Evolutionary conservation across 2,888 invertebrate genomes (phyloP), one percentile per base, ranked within the genome.

Genomic region (Philaethria dido): DNA sequence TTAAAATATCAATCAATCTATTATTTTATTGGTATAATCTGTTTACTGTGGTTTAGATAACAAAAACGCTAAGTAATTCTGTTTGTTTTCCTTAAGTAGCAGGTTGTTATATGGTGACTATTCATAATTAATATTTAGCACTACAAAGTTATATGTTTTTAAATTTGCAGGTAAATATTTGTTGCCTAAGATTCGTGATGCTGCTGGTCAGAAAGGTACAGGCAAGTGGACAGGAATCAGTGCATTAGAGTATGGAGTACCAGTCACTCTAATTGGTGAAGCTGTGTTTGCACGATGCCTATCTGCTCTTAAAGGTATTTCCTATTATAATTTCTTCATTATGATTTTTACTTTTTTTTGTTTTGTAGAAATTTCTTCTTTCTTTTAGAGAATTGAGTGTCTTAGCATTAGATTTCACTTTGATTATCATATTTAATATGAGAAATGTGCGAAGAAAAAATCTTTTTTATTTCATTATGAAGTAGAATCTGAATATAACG

Each of bases 221-320:
- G 99, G 99, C 65, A 99, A 99, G 87, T 99, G 99, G 99, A 99
- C 99, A 0, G 99, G 98, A 0, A 98, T 99, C 75, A 95, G 98
- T 3, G 98, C 99, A 0, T 91, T 99, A 25, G 98, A 99, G 79
- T 98, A 98, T 79, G 99, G 99, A 9, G 95, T 98, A 14, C 99
- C 99, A 0, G 99, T 99, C 14, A 99, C 99, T 54, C 95, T 99
- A 69, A 99, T 99, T 72, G 99, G 98, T 22, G 99, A 99, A 88
- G 98, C 99, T 0, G 99, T 99, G 4, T 99, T 99, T 87, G 97
- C 99, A 0, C 95, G 99, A 44, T 99, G 98, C 81, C 93, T 99
- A 6, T 99, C 99, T 0, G 96, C 99, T 0, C 90, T 99, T 61
- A 95, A 98, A 95, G 93, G 94, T 83, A 75, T 36, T 13, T n/a